Evolutionary conservation across 2,113 vertebrate genomes (phyloP).

Genomic region (Thalassoma bifasciatum): DNA sequence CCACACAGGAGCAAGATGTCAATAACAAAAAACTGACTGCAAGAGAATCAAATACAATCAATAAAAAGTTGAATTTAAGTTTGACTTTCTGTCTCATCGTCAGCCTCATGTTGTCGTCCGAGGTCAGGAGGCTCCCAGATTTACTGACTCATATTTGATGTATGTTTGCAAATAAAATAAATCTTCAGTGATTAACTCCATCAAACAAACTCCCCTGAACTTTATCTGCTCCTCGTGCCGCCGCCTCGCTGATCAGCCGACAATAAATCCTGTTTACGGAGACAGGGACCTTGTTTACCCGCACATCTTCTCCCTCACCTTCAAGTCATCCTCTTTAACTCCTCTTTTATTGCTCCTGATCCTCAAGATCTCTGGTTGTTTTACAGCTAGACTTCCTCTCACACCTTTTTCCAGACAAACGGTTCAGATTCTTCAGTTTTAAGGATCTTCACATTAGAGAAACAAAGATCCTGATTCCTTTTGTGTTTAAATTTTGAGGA

Average conservation of each 20-base stretch:
- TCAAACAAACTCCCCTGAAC: neutral
- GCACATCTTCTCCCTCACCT: neutral
- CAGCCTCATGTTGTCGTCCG: neutral
- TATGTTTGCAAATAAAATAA: neutral
- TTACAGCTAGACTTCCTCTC: neutral
- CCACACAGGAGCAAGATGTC: too few relatives aligned
- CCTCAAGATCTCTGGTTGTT: conserved; percentile 23
- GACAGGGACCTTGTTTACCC: conserved; percentile 21
- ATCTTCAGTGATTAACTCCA: neutral
- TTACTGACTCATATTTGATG: neutral
- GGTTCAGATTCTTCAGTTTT: too few relatives aligned
- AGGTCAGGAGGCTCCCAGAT: neutral
- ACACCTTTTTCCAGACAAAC: neutral
- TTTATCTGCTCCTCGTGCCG: conserved; percentile 2
- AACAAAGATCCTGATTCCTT: too few relatives aligned
- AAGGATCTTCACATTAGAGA: too few relatives aligned
- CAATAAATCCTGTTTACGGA: conserved; percentile 25
- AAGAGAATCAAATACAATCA: too few relatives aligned
- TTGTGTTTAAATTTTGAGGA: neutral
- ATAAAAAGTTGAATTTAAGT: too few relatives aligned
- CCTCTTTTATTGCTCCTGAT: conserved; percentile 47
- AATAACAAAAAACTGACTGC: too few relatives aligned
- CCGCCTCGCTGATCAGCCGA: neutral
- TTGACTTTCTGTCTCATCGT: too few relatives aligned
- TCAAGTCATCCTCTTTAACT: conserved; percentile 23